phyloP scores from a whole-genome alignment of 1,140 invertebrate genomes.

The Capitella teleta region DNA sequence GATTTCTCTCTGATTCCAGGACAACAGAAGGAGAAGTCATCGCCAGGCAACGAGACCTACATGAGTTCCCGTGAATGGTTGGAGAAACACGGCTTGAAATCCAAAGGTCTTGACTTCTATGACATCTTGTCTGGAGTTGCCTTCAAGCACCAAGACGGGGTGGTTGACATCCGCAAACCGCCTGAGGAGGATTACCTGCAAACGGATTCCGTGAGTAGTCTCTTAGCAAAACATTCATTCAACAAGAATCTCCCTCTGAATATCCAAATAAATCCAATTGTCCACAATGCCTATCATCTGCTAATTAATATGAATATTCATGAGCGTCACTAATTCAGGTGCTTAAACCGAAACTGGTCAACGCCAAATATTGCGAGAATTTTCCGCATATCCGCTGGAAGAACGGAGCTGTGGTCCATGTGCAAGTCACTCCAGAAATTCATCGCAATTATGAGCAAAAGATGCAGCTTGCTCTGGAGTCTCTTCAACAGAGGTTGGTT shows the following conservation, averaged over 20 bases:
- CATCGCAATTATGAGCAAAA: constrained; percentile 34
- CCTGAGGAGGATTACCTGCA: constrained; percentile 18
- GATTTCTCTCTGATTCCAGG: not conserved
- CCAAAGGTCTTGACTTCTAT: constrained; percentile 31
- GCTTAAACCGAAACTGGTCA: constrained; percentile 18
- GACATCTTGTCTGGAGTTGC: constrained; percentile 35
- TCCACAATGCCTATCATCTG: too few species aligned
- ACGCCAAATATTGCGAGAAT: constrained; percentile 40
- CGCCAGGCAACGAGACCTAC: constrained; percentile 25
- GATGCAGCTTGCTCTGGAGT: constrained; percentile 23
- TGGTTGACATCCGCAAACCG: constrained; percentile 28
- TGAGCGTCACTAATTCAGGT: too few species aligned
- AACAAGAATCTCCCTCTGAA: constrained; percentile 5
- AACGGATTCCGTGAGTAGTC: constrained; percentile 32
- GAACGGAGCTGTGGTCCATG: constrained; percentile 37
- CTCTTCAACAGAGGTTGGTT: constrained; percentile 26
- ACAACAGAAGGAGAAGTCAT: not conserved
- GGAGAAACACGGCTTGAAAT: constrained; percentile 28
- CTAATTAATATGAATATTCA: too few species aligned
- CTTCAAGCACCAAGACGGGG: constrained; percentile 39
- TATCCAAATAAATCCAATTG: too few species aligned
- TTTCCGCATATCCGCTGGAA: constrained; percentile 41
- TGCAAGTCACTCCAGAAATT: constrained; percentile 38
- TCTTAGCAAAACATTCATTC: too few species aligned
- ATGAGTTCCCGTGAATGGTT: constrained; percentile 40